Base-by-base conservation (phyloP, 2,888 invertebrate genomes). In the Rhopalosiphum nymphaeae region DNA sequence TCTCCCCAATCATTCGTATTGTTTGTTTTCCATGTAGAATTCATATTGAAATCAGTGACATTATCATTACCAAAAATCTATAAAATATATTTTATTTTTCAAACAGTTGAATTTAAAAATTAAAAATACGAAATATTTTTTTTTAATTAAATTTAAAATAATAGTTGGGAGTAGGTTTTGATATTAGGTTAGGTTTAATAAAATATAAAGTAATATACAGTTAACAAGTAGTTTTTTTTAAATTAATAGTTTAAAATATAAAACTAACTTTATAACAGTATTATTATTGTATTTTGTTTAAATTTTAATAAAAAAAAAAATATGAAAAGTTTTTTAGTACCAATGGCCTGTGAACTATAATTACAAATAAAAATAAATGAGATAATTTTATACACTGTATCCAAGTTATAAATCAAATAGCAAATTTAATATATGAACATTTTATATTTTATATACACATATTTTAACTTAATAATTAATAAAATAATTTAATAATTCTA, bases 1-100 rank as follows among this genome's bases (percentile, higher is more conserved):
- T 91, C 92, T 53, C 89, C 93, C 91, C 88, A 91, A 61, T 89
- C 91, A n/a, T 93, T 94, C 25, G 49, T 78, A 25, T 85, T 42
- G 13, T 91, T 94, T 42, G 53, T 67, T 53, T 91, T 90, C 90
- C 89, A 91, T 1, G 67, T n/a, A 42, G 86, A 94, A 86, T 91
- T 87, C 56, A 29, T 21, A 36, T 90, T 13, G 11, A 87, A 49
- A 86, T 61, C 86, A 36, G 57, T 67, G 36, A 42, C 13, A 61
- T 67, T 87, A 2, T 94, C 90, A 49, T 94, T 53, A 25, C 49
- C 91, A 53, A 86, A 94, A 53, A 94, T 67, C 94, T 94, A 67
- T 21, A 91, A 61, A 87, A 85, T 16, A 89, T 21, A 49, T 42
- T 21, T 78, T 42, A 36, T 21, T 78, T 36, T 36, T 21, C 0